Conservation (phyloP, 1,140 invertebrate species). For the Dermatophagoides farinae region DNA sequence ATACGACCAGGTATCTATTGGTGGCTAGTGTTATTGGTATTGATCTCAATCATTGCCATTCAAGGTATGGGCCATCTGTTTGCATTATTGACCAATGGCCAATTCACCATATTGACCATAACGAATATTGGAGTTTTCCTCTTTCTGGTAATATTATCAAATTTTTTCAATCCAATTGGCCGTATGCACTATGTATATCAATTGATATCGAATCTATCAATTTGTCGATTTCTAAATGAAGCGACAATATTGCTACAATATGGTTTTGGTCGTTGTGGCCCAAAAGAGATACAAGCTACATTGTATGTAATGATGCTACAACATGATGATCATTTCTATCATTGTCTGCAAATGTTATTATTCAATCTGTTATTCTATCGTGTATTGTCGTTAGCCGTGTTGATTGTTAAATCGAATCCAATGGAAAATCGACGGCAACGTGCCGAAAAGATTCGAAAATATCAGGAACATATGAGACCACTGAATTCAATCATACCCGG, state of each 20-base stretch:
- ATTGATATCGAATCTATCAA: neutral
- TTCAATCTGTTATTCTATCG: neutral
- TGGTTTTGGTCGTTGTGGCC: slow-evolving; percentile 8
- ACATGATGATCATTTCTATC: neutral
- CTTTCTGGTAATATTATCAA: neutral
- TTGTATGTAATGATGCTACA: neutral
- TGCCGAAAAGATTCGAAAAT: neutral
- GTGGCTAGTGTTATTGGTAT: neutral
- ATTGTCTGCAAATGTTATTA: neutral
- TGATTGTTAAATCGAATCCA: neutral
- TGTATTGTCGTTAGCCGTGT: neutral
- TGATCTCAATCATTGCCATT: neutral
- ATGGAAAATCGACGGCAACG: neutral
- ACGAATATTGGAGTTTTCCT: neutral
- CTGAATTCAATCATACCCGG: neutral
- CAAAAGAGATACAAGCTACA: neutral
- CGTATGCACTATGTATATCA: neutral
- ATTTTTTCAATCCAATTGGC: neutral
- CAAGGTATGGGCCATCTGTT: neutral
- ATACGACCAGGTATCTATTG: neutral
- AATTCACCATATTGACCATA: neutral
- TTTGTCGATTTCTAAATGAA: neutral
- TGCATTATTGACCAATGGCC: neutral
- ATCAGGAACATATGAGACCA: neutral
- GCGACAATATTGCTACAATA: neutral